A percentile compares a stretch with the other conserved stretches of the same genome.
These are phyloP conservation scores for Ceriagrion tenellum DNA, from an alignment of 2,888 invertebrate genomes.

Conservation along the genomic window DNA sequence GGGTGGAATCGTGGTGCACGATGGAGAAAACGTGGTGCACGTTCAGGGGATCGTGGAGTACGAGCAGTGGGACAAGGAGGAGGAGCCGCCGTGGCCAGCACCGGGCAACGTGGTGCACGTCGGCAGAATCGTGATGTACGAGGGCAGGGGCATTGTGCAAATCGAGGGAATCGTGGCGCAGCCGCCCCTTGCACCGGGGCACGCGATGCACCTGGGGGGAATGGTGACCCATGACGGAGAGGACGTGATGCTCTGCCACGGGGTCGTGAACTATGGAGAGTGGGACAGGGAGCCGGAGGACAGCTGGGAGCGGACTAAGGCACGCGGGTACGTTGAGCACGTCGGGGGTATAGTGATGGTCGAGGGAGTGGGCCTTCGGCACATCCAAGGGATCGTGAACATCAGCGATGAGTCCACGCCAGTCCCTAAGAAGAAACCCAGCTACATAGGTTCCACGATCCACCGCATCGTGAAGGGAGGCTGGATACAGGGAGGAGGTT, in stretches of 20 bases:
- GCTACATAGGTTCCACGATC: constrained; percentile 80
- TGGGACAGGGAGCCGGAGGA: background rate
- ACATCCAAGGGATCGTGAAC: background rate
- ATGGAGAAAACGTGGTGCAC: background rate
- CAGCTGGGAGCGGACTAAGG: background rate
- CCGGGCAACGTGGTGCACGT: background rate
- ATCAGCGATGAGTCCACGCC: background rate
- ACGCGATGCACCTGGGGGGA: background rate
- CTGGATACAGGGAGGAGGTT: constrained; percentile 86
- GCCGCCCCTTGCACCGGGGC: background rate
- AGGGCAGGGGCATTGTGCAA: background rate
- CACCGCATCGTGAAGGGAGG: constrained; percentile 84
- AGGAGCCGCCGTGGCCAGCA: background rate
- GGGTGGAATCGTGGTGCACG: background rate
- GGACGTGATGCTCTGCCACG: background rate
- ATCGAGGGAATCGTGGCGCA: background rate
- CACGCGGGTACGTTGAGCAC: background rate
- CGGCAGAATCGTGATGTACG: background rate
- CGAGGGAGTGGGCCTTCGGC: background rate
- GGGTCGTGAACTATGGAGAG: background rate
- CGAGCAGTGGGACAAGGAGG: background rate
- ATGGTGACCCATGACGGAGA: background rate
- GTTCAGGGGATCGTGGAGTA: background rate
- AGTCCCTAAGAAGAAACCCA: constrained; percentile 71
- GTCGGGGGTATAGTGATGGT: background rate